Base-by-base conservation (phyloP, 2,113 vertebrate species). In the Mugil cephalus region DNA sequence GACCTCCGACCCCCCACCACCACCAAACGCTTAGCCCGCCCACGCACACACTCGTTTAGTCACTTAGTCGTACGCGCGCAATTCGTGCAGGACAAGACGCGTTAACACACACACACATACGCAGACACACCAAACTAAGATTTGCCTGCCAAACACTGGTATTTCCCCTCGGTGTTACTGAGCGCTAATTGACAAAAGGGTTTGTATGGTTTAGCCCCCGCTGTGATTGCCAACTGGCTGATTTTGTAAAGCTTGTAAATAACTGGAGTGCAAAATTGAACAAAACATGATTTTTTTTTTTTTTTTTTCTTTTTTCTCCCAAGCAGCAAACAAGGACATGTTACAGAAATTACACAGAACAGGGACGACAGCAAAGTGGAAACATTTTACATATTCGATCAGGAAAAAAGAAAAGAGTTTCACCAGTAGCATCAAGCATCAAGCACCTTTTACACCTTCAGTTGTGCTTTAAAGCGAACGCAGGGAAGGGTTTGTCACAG, bases 181-280 rank as follows among this genome's bases (percentile, higher is more conserved):
- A 66, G 69, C 7, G 15, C 71, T 86, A 80, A 79, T 87, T 85
- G 86, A 87, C 80, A 75, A 77, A 74, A 64, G 64, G 73, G 82
- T 74, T 79, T 79, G 74, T 80, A 39, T 45, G 69, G 54, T 88
- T 84, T 55, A 82, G 74, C 68, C 66, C 53, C 63, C 69, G 70
- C 59, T 61, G 67, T 34, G 64, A 36, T 46, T 83, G 79, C 83
- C 87, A 89, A 36, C 58, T 76, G 83, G 68, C 66, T 62, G 68
- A 52, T 74, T 69, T 81, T 39, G 77, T 71, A 79, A 46, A 74
- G 86, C 55, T 64, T 48, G 35, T 67, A 69, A 70, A 64, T 67
- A 70, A 69, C 52, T 61, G 30, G 38, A 50, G 56, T 6, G 47
- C 54, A 45, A 71, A 61, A 80, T 10, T 40, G 47, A 51, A 53